Base-by-base conservation (phyloP, 2,113 vertebrate genomes). In the Hassar affinis region DNA sequence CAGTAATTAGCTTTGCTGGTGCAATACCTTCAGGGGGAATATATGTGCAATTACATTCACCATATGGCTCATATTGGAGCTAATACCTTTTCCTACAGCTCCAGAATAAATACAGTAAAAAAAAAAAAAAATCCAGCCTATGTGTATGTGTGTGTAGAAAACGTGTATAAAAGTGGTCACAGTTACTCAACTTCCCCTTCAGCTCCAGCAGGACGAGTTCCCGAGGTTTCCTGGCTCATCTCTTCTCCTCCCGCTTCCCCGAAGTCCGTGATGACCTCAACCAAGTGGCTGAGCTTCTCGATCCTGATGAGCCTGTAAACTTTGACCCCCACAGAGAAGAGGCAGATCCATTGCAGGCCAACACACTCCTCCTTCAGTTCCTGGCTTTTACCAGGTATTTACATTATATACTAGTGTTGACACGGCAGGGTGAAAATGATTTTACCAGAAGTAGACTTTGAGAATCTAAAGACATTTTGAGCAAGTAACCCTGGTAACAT, bases 341-440 rank as follows among this genome's bases (percentile, higher is more conserved):
- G 27, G 83, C 90, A 0, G 98, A 99, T 85, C 85, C 85, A 82
- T 92, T 97, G 6, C 96, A 95, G 64, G 91, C 93, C 90, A 97
- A 97, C 0, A 95, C 97, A 77, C 92, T 99, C 7, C 89, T 97
- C 83, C 92, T 99, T 64, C 97, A 97, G 89, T 98, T 99, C 75
- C 93, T 98, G 42, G 96, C 97, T 8, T 95, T 97, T 45, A 95
- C 94, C 91, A 97, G 97, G 98, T 98, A 88, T 89, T 15, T 56
- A 78, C 22, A 7, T 15, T 56, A 78, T 22, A 7, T 71, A 74
- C 77, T 59, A 20, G 17, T 59, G 30, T 61, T 14, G 3, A 20
- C 42, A 71, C 0, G 6, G 12, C 12, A 1, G 22, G 12, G 38
- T 45, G 14, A 42, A 62, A 10, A n/a, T 4, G 11, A 1, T 47